Evolutionary conservation across 2,888 invertebrate species (phyloP), one percentile per base, ranked within the genome.

Genomic region (Malachius bipustulatus): DNA sequence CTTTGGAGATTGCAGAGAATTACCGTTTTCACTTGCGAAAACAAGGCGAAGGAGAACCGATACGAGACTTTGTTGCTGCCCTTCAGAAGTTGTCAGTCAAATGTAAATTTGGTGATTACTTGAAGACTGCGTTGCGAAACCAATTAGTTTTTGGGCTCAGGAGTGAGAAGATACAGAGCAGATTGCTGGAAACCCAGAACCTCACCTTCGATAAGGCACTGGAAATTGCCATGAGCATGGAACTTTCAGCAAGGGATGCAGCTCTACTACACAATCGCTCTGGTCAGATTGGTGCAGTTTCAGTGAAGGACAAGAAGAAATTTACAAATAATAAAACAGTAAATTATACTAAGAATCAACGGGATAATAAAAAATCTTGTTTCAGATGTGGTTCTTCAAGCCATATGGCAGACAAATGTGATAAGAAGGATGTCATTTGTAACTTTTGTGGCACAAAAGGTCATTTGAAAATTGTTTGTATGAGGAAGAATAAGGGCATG

Each of bases 121-220:
- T 49, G 31, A 43, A 47, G 8, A 46, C 42, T 8, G 48, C 4
- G 16, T 36, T 49, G 30, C 28, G 48, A 6, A 49, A 51, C 35
- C 47, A 47, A 43, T 48, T 50, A 26, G 45, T 47, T 19, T 48
- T 49, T 36, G 48, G 49, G 1, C 32, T 50, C 24, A 27, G 41
- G 11, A 46, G 42, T 26, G 35, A 39, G 11, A 34, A 38, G 26
- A 48, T 45, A 4, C 42, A 48, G 37, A 44, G 40, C 14, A 32
- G 49, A 2, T 32, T 50, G 4, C 35, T 52, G 3, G 46, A 50
- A 33, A 39, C 36, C 27, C 39, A 34, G 30, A 31, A 47, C 16
- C 31, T 50, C 30, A 43, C 43, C 2, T 26, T 45, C n/a, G 37
- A 42, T 4, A 40, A 15, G 10, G 49, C 48, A 11, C 10, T 42